phyloP scores from a whole-genome alignment of 2,113 vertebrate species.

The Peromyscus leucopus region DNA sequence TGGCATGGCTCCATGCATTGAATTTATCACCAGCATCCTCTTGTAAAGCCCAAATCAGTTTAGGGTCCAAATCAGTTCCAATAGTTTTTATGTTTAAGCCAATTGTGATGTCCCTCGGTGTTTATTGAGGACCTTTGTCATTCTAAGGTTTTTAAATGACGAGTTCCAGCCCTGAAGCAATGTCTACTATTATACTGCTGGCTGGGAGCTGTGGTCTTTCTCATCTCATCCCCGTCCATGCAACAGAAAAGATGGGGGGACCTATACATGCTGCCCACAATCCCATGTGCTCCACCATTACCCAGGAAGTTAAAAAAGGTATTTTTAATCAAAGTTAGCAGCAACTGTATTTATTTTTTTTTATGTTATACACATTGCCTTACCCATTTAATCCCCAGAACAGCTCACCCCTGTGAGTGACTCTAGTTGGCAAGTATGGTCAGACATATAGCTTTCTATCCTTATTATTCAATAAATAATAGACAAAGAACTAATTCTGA shows the following conservation, averaged over 20 bases:
- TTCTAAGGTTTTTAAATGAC: not conserved
- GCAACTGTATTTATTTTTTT: conserved; percentile 63
- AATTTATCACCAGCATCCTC: not conserved
- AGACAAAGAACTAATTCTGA: conserved; percentile 20
- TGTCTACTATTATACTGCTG: not conserved
- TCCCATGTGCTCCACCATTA: not conserved
- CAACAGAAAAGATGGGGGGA: not conserved
- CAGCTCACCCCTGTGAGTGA: conserved; percentile 18
- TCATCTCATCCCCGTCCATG: not conserved
- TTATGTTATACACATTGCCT: conserved; percentile 50
- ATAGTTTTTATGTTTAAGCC: not conserved
- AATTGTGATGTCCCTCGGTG: not conserved
- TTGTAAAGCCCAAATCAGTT: conserved; percentile 8
- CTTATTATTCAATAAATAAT: not conserved
- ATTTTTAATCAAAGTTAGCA: conserved; percentile 65
- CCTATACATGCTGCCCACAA: not conserved
- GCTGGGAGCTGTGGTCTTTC: not conserved
- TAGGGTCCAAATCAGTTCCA: conserved; percentile 12
- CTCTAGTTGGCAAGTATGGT: conserved; percentile 21
- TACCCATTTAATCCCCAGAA: conserved; percentile 68
- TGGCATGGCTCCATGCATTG: not conserved
- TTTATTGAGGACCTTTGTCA: not conserved
- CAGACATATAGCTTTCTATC: not conserved
- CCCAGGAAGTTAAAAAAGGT: not conserved
- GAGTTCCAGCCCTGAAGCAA: not conserved